Evolutionary conservation across 2,113 vertebrate species (phyloP).

Genomic region (Tenrec ecaudatus): DNA sequence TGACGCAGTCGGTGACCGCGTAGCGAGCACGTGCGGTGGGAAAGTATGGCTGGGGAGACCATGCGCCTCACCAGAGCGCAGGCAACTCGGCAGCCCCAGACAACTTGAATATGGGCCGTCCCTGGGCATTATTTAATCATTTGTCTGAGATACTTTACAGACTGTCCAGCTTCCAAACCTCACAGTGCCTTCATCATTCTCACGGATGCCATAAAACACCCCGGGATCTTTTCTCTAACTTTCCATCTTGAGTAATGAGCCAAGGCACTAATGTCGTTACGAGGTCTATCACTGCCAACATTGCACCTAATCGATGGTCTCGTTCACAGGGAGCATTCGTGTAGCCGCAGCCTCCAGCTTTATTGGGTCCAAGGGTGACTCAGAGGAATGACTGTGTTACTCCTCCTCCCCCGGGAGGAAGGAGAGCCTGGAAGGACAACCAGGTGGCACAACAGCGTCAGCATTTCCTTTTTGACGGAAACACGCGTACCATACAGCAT

Average conservation of each 20-base stretch:
- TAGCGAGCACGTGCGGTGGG: background rate
- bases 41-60: background rate
- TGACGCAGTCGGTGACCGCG: no score
- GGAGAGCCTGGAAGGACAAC: background rate
- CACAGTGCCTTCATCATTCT: background rate
- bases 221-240: background rate
- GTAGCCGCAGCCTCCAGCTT: background rate
- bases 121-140: background rate
- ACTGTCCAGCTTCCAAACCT: background rate
- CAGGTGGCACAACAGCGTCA: background rate
- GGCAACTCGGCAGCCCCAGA: background rate
- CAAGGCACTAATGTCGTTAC: conserved; percentile 9
- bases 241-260: conserved; percentile 26
- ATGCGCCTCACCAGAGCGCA: background rate
- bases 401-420: background rate
- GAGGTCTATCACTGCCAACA: background rate
- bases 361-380: conserved; percentile 1
- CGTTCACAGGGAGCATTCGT: background rate
- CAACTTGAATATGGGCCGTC: background rate
- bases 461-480: background rate
- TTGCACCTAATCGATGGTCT: background rate
- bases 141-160: background rate
- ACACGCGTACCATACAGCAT: background rate
- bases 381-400: background rate
- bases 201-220: background rate